These are phyloP conservation scores for Tapirus terrestris DNA, from an alignment of 2,113 vertebrate genomes.

Conservation along the genomic window DNA sequence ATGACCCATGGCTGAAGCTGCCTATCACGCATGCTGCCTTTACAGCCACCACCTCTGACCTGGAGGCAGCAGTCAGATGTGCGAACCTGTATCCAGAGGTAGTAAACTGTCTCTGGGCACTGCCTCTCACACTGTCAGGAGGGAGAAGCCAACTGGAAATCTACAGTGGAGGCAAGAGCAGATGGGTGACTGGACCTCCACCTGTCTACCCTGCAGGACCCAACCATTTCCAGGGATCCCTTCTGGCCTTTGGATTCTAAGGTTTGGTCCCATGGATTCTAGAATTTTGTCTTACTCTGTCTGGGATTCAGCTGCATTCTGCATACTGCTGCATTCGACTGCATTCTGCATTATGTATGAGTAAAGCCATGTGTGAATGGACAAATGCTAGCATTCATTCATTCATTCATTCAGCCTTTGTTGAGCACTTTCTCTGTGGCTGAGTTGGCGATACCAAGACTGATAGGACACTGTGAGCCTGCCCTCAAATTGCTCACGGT, in stretches of 20 bases:
- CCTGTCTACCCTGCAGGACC: background rate
- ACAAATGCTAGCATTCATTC: background rate
- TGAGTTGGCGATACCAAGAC: background rate
- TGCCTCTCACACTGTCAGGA: background rate
- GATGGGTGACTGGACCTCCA: background rate
- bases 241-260: background rate
- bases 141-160: background rate
- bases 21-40: background rate
- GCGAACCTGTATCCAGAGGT: background rate
- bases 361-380: background rate
- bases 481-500: background rate
- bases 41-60: background rate
- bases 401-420: background rate
- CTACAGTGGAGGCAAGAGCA: background rate
- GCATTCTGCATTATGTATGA: background rate
- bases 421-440: background rate
- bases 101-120: background rate
- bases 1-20: background rate
- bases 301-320: background rate
- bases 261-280: background rate
- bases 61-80: background rate
- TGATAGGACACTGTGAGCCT: background rate
- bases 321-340: no score
- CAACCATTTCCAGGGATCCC: background rate
- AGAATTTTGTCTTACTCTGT: background rate